These are phyloP conservation scores for Carlito syrichta DNA, from an alignment of 2,113 vertebrate species.

Conservation along the genomic window DNA sequence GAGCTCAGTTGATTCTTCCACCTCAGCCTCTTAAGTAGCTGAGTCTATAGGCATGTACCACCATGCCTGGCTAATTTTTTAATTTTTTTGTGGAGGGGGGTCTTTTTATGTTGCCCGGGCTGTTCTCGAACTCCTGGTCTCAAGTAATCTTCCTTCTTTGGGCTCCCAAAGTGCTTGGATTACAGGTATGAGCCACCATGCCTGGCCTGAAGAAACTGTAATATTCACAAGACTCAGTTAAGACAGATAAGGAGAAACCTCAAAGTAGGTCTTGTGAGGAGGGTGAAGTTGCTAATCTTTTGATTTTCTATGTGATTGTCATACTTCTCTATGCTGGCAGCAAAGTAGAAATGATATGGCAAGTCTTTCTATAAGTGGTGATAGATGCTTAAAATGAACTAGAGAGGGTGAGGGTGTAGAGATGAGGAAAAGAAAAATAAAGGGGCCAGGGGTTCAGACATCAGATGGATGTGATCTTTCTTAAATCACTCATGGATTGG, in stretches of 20 bases:
- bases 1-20: too few species aligned
- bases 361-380: not conserved
- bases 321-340: not conserved
- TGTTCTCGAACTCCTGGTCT: too few species aligned
- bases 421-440: not conserved
- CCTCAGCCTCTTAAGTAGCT: too few species aligned
- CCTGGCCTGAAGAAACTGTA: not conserved
- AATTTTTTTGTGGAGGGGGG: too few species aligned
- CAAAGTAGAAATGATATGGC: rapidly evolving
- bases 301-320: not conserved
- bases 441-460: not conserved
- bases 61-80: too few species aligned
- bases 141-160: too few species aligned
- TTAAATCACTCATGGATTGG: not conserved
- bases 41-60: too few species aligned
- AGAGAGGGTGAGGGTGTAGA: not conserved
- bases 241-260: not conserved
- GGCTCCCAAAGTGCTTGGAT: too few species aligned
- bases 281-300: not conserved
- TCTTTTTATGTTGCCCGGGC: too few species aligned
- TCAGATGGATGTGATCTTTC: not conserved
- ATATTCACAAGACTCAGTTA: not conserved
- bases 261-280: not conserved
- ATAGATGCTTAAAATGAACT: not conserved
- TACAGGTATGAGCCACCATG: too few species aligned